Evolutionary conservation across 2,888 invertebrate species (phyloP).

Genomic region (Lasioglossum figueresi): DNA sequence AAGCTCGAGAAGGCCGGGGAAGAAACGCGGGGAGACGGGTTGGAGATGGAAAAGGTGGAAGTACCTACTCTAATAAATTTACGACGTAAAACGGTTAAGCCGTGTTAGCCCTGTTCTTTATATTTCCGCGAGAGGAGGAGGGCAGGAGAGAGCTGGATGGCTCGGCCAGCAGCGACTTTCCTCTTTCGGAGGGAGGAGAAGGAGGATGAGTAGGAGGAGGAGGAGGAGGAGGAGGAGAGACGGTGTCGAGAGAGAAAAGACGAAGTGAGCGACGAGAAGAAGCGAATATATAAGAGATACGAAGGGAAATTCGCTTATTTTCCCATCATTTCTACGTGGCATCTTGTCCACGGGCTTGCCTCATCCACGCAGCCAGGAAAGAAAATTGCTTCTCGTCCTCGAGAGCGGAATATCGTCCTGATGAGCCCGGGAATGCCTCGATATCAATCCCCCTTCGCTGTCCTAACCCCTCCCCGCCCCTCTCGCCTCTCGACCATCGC

Average conservation of each 20-base stretch:
- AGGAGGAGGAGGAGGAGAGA: conserved; percentile 1
- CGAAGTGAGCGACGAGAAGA: conserved; percentile 38
- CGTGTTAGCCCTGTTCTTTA: conserved; percentile 83
- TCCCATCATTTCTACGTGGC: conserved; percentile 82
- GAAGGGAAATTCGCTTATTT: conserved; percentile 83
- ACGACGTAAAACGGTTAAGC: conserved; percentile 83
- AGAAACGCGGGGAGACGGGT: conserved; percentile 50
- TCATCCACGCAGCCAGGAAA: conserved; percentile 78
- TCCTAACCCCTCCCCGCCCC: neutral
- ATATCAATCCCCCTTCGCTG: conserved; percentile 62
- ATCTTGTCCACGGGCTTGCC: conserved; percentile 80
- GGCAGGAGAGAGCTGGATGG: neutral
- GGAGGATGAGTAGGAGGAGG: neutral
- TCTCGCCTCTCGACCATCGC: neutral
- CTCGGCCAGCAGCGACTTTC: conserved; percentile 41
- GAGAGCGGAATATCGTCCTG: conserved; percentile 81
- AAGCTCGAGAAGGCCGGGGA: conserved; percentile 38
- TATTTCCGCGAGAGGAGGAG: conserved; percentile 79
- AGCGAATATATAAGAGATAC: conserved; percentile 68
- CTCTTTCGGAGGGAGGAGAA: conserved; percentile 1
- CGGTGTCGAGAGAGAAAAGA: neutral
- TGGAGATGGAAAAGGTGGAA: conserved; percentile 67
- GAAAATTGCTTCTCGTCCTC: conserved; percentile 83
- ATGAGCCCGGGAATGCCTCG: conserved; percentile 78
- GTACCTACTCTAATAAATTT: conserved; percentile 82